These are phyloP conservation scores for Pocota personata DNA, from an alignment of 2,888 invertebrate genomes.

Conservation along the genomic window DNA sequence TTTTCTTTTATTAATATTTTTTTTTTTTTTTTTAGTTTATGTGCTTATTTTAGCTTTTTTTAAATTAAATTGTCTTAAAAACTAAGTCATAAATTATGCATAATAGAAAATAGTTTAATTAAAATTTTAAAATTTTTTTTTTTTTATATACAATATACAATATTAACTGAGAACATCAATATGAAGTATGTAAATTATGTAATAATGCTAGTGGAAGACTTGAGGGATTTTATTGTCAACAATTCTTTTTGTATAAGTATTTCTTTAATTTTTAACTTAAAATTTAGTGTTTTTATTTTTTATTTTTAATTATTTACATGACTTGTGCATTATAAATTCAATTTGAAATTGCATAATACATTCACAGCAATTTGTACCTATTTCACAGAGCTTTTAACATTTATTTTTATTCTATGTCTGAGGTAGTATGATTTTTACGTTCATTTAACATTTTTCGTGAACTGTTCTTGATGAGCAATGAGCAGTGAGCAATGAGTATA, in stretches of 20 bases:
- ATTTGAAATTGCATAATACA: conserved; percentile 72
- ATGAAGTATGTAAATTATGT: conserved; percentile 51
- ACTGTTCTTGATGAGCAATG: conserved; percentile 30
- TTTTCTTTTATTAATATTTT: conserved; percentile 14
- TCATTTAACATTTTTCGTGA: conserved; percentile 12
- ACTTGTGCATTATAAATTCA: conserved; percentile 74
- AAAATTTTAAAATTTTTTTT: not conserved
- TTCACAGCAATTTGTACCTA: conserved; percentile 73
- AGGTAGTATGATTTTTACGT: conserved; percentile 56
- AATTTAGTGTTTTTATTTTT: conserved; percentile 20
- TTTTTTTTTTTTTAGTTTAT: conserved; percentile 10
- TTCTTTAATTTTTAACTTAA: conserved; percentile 34
- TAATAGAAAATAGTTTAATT: conserved; percentile 64
- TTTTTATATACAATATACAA: conserved; percentile 52
- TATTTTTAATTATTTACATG: conserved; percentile 60
- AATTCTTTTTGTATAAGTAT: conserved; percentile 22
- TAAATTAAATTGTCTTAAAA: conserved; percentile 64
- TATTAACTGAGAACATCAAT: conserved; percentile 66
- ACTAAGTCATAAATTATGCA: conserved; percentile 60
- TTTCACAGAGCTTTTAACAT: conserved; percentile 52
- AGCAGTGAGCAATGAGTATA: not conserved
- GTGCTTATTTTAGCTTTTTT: conserved; percentile 12
- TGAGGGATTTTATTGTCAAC: conserved; percentile 67
- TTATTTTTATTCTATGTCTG: conserved; percentile 24
- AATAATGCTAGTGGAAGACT: conserved; percentile 68